Evolutionary conservation across 2,113 vertebrate species (phyloP), one percentile per base, ranked within the genome.

Genomic region (Pterophyllum scalare): DNA sequence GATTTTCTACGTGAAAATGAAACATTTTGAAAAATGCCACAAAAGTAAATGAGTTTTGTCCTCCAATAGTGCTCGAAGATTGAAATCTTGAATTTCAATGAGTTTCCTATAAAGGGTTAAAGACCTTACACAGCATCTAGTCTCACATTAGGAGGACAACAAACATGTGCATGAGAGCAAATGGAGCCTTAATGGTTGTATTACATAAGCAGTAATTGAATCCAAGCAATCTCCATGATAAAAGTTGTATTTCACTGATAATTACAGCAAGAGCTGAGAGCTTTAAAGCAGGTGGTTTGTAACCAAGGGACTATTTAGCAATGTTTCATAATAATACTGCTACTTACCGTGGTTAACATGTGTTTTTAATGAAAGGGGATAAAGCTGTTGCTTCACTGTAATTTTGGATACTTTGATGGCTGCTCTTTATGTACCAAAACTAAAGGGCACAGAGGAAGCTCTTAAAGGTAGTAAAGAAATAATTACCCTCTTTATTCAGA

Each of bases 271-370:
- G 33, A 52, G 65, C 57, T 54, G 58, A 17, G 76, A 46, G 60
- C 15, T 72, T 60, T 80, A 82, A 54, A 85, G 82, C 38, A 46
- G 49, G 24, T 56, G 33, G 24, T 49, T 74, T 43, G 82, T 85
- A 81, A 82, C 79, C 60, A 65, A 52, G 77, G 84, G 84, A 77
- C 76, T 57, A 81, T 88, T 86, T 79, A 56, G 64, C 59, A 74
- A 52, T 70, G 24, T 38, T 28, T 72, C 24, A 28, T 49, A 31
- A 57, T 74, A 20, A 75, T 20, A 22, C 38, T n/a, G 28, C 64
- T 65, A 12, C 59, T 28, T 64, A 28, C 52, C 15, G 0, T 52
- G 46, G 61, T 38, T 59, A 2, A 57, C 15, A 59, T 59, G 58
- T 76, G 56, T n/a, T 57, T 61, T 24, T 83, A 75, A 83, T 62